Conservation (phyloP, 2,113 vertebrate genomes). For the Neomonachus schauinslandi region DNA sequence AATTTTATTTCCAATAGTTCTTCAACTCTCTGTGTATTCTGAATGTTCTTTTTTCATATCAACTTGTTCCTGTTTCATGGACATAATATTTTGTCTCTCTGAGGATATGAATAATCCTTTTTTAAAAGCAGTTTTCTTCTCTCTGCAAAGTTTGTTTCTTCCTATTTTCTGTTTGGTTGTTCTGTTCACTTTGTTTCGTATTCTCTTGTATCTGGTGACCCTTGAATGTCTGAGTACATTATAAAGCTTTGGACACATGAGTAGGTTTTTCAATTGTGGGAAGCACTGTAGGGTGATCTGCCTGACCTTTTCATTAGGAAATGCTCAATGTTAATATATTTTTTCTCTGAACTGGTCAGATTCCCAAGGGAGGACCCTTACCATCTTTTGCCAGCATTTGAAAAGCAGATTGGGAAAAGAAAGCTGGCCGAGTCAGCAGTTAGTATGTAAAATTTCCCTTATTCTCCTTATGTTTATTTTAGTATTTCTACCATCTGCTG, state of each 20-base stretch:
- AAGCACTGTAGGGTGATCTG: background rate
- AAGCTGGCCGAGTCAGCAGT: conserved; percentile 3
- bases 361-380: background rate
- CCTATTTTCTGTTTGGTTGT: background rate
- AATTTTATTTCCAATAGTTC: background rate
- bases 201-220: background rate
- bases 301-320: conserved; percentile 8
- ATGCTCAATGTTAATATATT: background rate
- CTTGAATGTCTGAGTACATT: background rate
- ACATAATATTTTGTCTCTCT: background rate
- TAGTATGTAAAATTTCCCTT: background rate
- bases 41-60: background rate
- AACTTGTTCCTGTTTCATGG: conserved; percentile 38
- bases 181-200: conserved; percentile 36
- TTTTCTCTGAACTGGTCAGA: background rate
- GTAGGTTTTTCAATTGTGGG: background rate
- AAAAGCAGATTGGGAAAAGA: conserved; percentile 1
- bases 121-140: background rate
- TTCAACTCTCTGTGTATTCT: background rate
- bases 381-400: background rate
- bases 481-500: background rate
- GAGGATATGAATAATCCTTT: background rate
- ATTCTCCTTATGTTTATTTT: background rate
- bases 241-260: background rate
- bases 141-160: background rate